These are phyloP conservation scores for Morone saxatilis DNA, from an alignment of 2,113 vertebrate species.

Conservation along the genomic window DNA sequence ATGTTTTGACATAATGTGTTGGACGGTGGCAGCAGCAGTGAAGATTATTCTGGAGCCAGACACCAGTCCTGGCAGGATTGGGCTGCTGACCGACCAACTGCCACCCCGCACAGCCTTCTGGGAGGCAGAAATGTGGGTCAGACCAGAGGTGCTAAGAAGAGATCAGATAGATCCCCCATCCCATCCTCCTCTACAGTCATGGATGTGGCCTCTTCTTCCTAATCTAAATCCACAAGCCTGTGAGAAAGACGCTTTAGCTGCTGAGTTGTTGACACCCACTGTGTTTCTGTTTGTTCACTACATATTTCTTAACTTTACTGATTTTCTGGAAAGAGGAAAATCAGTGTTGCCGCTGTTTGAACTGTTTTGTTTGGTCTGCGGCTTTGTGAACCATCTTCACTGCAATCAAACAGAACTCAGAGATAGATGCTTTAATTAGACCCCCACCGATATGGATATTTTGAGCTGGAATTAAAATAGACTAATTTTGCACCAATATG, in stretches of 20 bases:
- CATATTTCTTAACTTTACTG: conserved; percentile 4
- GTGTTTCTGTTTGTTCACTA: conserved; percentile 30
- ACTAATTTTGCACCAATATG: too few species aligned
- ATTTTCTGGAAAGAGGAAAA: conserved; percentile 5
- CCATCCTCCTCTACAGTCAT: not conserved
- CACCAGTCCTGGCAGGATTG: conserved; percentile 57
- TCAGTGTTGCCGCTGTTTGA: not conserved
- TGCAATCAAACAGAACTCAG: not conserved
- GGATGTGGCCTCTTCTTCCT: conserved; percentile 34
- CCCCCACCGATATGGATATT: too few species aligned
- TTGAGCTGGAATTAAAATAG: too few species aligned
- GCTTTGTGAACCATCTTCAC: not conserved
- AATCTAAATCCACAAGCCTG: conserved; percentile 68
- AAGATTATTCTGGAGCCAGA: conserved; percentile 68
- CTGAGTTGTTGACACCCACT: conserved; percentile 26
- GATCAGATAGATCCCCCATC: conserved; percentile 57
- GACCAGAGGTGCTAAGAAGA: conserved; percentile 75
- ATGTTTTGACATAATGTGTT: conserved; percentile 60
- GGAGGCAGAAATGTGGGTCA: conserved; percentile 81
- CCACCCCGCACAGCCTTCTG: conserved; percentile 61
- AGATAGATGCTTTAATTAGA: not conserved
- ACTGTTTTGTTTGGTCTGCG: too few species aligned
- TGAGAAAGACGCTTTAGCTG: conserved; percentile 22
- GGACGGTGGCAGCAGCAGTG: conserved; percentile 37
- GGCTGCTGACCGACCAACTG: conserved; percentile 59